phyloP scores from a whole-genome alignment of 1,140 invertebrate genomes.

The Drosophila simulans region DNA sequence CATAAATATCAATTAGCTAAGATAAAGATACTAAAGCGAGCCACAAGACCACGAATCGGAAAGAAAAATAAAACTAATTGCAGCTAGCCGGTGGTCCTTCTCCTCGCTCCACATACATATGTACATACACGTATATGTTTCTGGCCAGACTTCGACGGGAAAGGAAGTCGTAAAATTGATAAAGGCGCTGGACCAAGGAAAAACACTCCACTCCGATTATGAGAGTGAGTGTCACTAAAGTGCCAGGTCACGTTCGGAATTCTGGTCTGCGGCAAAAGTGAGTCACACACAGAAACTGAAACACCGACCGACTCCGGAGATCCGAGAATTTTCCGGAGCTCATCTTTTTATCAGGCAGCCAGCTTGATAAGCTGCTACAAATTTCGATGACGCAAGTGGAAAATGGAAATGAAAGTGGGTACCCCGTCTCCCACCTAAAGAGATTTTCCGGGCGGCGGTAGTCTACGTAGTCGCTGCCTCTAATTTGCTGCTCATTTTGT shows the following conservation, averaged over 20 bases:
- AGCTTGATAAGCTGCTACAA: constrained; percentile 69
- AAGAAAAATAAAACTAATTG: constrained; percentile 72
- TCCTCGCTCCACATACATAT: too few relatives aligned
- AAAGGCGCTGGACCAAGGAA: constrained; percentile 48
- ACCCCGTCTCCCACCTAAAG: constrained; percentile 7
- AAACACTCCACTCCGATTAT: constrained; percentile 35
- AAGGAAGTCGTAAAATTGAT: constrained; percentile 78
- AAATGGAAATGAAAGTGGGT: constrained; percentile 33
- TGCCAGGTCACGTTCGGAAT: constrained; percentile 71
- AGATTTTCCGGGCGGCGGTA: constrained; percentile 12
- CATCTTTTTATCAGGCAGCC: constrained; percentile 36
- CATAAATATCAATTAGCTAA: constrained; percentile 75
- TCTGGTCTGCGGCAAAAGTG: constrained; percentile 33
- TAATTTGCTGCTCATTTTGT: constrained; percentile 75
- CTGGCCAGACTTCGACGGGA: constrained; percentile 10
- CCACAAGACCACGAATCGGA: constrained; percentile 50
- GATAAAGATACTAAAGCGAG: constrained; percentile 54
- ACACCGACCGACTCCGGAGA: background rate
- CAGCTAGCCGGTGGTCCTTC: constrained; percentile 61
- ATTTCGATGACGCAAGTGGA: constrained; percentile 72
- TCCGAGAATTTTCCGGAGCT: constrained; percentile 29
- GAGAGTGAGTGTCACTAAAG: constrained; percentile 55
- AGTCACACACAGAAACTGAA: constrained; percentile 41
- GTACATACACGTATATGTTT: background rate
- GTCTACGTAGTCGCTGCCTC: constrained; percentile 45